Evolutionary conservation across 2,113 vertebrate species (phyloP), one percentile per base, ranked within the genome.

Genomic region (Noturus placidus): DNA sequence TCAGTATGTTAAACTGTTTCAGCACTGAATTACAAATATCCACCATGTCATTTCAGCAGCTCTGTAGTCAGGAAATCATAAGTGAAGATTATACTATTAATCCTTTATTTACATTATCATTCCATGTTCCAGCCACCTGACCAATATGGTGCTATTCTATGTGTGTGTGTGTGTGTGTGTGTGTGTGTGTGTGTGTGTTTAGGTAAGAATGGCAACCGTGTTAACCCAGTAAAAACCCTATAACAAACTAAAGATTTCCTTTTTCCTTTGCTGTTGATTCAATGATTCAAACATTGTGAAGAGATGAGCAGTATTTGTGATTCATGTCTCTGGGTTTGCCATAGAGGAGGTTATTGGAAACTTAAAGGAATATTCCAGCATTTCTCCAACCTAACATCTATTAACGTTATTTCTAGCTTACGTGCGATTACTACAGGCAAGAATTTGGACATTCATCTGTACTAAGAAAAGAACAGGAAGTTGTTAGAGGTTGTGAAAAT

Each of bases 131-230:
- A 85, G 59, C 72, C 77, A 79, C 57, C 84, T 83, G 72, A 89
- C 86, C 88, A 91, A 92, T 89, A 91, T 92, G 95, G 95, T 95
- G 95, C 94, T 94, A 94, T 87, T 89, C 83, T 74, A 90, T 67
- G n/a, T 56, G 81, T 67, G 54, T 59, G 27, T 57, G 54, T 81
- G 78, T 65, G 19, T 65, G 35, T 65, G 52, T 35, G 11, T 33
- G 30, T 52, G 11, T 80, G 78, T 65, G n/a, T 42, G 33, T 61
- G 50, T 33, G n/a, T 27, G 22, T 35, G 14, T 61, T 65, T 82
- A 59, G 46, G 25, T 25, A 35, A 61, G 50, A 57, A 61, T 35
- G 67, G 33, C 15, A 80, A 65, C 30, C 38, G 27, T 65, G 46
- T 76, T n/a, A 85, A 69, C 70, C 67, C 46, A 76, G 70, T 56